Evolutionary conservation across 1,140 invertebrate genomes (phyloP).

Genomic region (Ladona fulva): DNA sequence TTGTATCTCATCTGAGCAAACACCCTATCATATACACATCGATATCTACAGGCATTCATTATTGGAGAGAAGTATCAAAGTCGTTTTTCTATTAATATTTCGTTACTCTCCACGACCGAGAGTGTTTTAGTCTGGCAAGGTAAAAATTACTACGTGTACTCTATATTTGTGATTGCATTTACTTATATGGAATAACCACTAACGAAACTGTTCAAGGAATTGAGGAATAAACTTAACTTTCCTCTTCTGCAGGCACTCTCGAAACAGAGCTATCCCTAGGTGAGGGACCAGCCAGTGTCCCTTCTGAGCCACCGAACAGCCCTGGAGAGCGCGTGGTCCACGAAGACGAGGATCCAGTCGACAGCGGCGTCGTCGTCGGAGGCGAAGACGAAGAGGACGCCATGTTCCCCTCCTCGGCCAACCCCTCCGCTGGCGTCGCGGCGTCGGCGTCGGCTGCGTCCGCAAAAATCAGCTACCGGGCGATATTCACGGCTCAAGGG

Average conservation of each 20-base stretch:
- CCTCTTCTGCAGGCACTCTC: conserved; percentile 61
- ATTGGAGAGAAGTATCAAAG: too few species aligned
- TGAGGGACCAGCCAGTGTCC: conserved; percentile 37
- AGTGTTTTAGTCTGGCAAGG: too few species aligned
- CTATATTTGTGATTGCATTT: too few species aligned
- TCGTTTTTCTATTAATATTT: too few species aligned
- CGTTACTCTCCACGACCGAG: too few species aligned
- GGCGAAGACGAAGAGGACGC: conserved; percentile 12
- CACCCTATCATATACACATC: too few species aligned
- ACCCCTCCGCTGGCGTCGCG: conserved; percentile 30
- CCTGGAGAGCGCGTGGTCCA: conserved; percentile 41
- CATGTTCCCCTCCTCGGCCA: conserved; percentile 6
- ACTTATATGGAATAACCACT: too few species aligned
- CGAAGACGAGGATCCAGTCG: conserved; percentile 63
- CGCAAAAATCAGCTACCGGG: conserved; percentile 57
- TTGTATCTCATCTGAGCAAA: too few species aligned
- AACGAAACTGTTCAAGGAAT: too few species aligned
- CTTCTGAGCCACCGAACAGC: conserved; percentile 28
- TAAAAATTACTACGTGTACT: too few species aligned
- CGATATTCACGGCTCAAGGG: conserved; percentile 56
- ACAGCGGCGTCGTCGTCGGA: conserved; percentile 46
- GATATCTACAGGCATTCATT: too few species aligned
- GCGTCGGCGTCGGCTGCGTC: conserved; percentile 40
- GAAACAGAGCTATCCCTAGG: conserved; percentile 61
- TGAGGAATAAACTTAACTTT: too few species aligned